These are phyloP conservation scores for Palythoa grandiflora DNA, from an alignment of 92 coral and sea anemone species.

Conservation along the genomic window DNA sequence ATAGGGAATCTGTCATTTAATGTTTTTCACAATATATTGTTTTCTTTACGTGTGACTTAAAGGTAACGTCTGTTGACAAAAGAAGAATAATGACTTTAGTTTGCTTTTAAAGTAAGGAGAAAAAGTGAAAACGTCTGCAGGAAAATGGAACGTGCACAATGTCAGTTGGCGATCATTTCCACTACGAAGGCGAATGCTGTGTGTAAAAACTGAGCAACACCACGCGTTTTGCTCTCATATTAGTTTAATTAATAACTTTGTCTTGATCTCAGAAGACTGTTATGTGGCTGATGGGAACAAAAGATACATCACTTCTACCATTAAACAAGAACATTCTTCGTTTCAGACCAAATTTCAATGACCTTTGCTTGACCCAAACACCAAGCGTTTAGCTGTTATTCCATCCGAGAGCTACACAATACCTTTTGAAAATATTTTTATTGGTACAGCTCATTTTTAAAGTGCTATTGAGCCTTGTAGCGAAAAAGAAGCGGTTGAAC, in stretches of 20 bases:
- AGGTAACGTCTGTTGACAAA: slow-evolving; percentile 19
- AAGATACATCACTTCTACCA: too few species aligned
- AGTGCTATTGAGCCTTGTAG: not conserved
- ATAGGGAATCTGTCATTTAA: slow-evolving; percentile 5
- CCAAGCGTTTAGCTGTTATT: not conserved
- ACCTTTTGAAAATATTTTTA: not conserved
- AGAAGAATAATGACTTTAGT: not conserved
- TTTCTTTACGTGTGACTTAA: slow-evolving; percentile 29
- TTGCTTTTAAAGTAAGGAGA: not conserved
- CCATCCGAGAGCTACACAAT: not conserved
- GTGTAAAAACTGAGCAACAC: not conserved
- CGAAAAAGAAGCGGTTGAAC: not conserved
- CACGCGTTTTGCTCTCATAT: not conserved
- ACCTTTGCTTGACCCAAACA: slow-evolving; percentile 41
- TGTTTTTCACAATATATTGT: slow-evolving; percentile 16
- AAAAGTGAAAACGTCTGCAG: not conserved
- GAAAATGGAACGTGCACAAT: not conserved
- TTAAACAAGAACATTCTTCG: slow-evolving; percentile 10
- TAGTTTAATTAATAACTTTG: not conserved
- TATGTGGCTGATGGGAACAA: not conserved
- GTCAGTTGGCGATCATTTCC: not conserved
- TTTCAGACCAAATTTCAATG: not conserved
- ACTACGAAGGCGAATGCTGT: not conserved
- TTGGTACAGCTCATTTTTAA: not conserved
- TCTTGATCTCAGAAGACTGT: not conserved